Percentiles rank a stretch among this genome's conserved stretches.
Evolutionary conservation across 92 coral and sea anemone species (phyloP).

Genomic region (Palythoa caribaeorum): DNA sequence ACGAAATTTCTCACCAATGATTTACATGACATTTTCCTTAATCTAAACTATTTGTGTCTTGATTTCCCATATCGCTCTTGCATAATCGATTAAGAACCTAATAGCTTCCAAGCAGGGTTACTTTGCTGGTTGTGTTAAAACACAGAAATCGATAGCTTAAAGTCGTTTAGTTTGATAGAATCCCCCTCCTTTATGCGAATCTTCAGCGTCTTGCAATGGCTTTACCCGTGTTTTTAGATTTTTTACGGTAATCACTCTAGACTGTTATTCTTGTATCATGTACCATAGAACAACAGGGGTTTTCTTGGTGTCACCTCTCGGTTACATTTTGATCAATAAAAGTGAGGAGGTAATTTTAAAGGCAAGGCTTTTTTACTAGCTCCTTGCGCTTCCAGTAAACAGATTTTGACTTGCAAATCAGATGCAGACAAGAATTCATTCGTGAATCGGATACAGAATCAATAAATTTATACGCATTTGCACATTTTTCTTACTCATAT

Average conservation of each 20-base stretch:
- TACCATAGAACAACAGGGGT: constrained; percentile 12
- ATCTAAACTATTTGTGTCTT: constrained; percentile 17
- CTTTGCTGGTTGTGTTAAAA: constrained; percentile 35
- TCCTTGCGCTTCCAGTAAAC: neutral
- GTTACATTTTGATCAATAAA: neutral
- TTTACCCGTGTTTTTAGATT: neutral
- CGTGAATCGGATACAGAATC: neutral
- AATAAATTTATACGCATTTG: neutral
- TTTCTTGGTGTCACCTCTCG: neutral
- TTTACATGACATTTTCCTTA: neutral
- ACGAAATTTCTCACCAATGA: constrained; percentile 5
- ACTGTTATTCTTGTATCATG: neutral
- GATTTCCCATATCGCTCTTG: constrained; percentile 40
- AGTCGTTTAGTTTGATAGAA: constrained; percentile 23
- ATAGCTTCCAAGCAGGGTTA: constrained; percentile 56
- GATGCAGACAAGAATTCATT: constrained; percentile 5
- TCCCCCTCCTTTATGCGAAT: neutral
- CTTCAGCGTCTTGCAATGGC: neutral
- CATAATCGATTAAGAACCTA: constrained; percentile 48
- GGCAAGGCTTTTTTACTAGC: constrained; percentile 7
- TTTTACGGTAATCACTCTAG: neutral
- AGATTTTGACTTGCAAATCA: constrained; percentile 52
- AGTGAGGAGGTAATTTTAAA: neutral
- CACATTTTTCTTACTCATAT: neutral
- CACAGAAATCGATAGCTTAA: constrained; percentile 39